Conservation (phyloP, 2,888 invertebrate genomes). For the Rotaria socialis region DNA sequence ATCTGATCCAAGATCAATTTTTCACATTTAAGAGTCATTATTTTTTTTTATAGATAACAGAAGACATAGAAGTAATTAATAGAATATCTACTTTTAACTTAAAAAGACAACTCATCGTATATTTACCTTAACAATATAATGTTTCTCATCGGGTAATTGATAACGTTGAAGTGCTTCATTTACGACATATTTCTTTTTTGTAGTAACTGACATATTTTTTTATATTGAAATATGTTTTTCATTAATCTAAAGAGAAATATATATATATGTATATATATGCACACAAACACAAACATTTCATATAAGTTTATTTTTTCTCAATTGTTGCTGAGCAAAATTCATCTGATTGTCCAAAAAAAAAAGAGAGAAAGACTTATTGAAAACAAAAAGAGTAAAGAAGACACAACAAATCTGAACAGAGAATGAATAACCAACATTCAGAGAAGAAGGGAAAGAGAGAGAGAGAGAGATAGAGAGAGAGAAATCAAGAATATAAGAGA, state of each 20-base stretch:
- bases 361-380: background rate
- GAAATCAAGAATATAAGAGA: slow-evolving; percentile 33
- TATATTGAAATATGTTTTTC: background rate
- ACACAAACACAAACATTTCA: slow-evolving; percentile 8
- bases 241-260: slow-evolving; percentile 8
- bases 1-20: no score
- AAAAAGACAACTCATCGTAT: background rate
- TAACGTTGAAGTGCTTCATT: slow-evolving; percentile 40
- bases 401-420: slow-evolving; percentile 9
- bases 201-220: slow-evolving; percentile 41
- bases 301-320: background rate
- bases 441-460: background rate
- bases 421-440: slow-evolving; percentile 30
- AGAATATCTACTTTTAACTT: background rate
- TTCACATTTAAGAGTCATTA: no score
- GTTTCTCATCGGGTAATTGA: slow-evolving; percentile 41
- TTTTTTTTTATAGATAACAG: no score
- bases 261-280: background rate
- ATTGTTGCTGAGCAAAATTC: slow-evolving; percentile 27
- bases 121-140: slow-evolving; percentile 41
- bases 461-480: background rate
- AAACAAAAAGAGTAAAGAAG: background rate
- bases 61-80: no score
- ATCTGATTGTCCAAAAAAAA: slow-evolving; percentile 14
- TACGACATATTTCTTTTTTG: slow-evolving; percentile 44